These are phyloP conservation scores for Nephrotoma appendiculata DNA, from an alignment of 2,888 invertebrate species.

Conservation along the genomic window DNA sequence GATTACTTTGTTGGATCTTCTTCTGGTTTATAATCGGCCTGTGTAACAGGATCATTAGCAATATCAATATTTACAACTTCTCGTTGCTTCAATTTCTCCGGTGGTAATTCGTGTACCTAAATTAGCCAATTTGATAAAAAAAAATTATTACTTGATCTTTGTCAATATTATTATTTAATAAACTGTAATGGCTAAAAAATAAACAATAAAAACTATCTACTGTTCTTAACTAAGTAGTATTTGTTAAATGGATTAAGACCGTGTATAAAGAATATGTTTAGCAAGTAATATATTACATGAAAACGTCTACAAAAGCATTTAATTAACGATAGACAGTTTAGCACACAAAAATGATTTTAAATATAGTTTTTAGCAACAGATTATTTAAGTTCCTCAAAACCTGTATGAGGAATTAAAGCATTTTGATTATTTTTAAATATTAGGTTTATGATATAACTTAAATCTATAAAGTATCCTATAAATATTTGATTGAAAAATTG, in stretches of 20 bases:
- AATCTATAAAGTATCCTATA: too few relatives aligned
- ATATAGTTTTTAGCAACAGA: too few relatives aligned
- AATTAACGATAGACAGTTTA: neutral
- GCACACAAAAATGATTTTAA: neutral
- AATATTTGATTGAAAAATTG: too few relatives aligned
- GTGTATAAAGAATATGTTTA: neutral
- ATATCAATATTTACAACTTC: constrained; percentile 91
- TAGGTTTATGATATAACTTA: too few relatives aligned
- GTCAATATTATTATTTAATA: neutral
- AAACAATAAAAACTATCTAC: neutral
- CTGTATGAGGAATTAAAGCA: too few relatives aligned
- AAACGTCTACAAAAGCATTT: neutral
- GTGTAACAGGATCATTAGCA: constrained; percentile 71
- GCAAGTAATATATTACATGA: neutral
- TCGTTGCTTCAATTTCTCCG: constrained; percentile 74
- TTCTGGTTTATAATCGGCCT: constrained; percentile 74
- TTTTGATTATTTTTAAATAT: too few relatives aligned
- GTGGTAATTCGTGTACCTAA: constrained; percentile 83
- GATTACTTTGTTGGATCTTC: constrained; percentile 53
- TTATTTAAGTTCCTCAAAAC: too few relatives aligned
- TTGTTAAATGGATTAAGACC: neutral
- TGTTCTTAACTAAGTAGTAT: neutral
- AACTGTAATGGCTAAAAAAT: neutral
- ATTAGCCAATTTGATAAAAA: neutral
- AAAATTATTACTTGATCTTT: neutral